Percentiles rank a stretch among this genome's conserved stretches.
These are phyloP conservation scores for Climacteris rufus DNA, from an alignment of 2,113 vertebrate genomes.

Conservation along the genomic window DNA sequence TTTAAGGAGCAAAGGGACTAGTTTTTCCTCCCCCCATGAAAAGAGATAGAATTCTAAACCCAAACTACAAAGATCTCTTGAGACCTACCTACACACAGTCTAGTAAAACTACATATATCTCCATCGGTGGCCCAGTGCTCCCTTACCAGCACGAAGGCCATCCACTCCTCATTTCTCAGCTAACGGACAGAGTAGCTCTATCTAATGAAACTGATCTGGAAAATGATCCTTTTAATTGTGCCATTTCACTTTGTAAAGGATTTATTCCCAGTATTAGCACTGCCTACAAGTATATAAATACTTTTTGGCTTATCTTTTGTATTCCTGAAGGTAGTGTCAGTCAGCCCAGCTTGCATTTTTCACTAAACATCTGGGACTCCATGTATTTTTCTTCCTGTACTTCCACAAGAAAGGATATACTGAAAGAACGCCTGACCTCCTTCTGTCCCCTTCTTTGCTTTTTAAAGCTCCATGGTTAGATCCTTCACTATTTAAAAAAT, in stretches of 20 bases:
- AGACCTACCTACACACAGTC: not conserved
- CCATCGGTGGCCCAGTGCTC: not conserved
- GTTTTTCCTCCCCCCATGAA: not conserved
- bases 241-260: not conserved
- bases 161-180: not conserved
- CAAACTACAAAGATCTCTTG: not conserved
- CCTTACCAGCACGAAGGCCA: rapidly evolving
- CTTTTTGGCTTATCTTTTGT: not conserved
- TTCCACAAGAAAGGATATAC: not conserved
- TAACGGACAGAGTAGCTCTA: not conserved
- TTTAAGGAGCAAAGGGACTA: not conserved
- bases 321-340: not conserved
- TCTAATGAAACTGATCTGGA: rapidly evolving
- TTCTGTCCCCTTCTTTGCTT: not conserved
- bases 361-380: not conserved
- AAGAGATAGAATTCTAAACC: not conserved
- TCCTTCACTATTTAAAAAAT: not conserved
- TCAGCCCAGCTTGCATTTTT: not conserved
- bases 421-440: not conserved
- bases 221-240: not conserved
- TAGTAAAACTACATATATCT: not conserved
- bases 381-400: not conserved
- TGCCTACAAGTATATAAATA: not conserved
- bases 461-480: not conserved
- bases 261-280: not conserved